Percentiles rank a stretch among this genome's conserved stretches.
Conservation (phyloP, 2,797 vertebrate genomes). For the Anabacerthia variegaticeps region DNA sequence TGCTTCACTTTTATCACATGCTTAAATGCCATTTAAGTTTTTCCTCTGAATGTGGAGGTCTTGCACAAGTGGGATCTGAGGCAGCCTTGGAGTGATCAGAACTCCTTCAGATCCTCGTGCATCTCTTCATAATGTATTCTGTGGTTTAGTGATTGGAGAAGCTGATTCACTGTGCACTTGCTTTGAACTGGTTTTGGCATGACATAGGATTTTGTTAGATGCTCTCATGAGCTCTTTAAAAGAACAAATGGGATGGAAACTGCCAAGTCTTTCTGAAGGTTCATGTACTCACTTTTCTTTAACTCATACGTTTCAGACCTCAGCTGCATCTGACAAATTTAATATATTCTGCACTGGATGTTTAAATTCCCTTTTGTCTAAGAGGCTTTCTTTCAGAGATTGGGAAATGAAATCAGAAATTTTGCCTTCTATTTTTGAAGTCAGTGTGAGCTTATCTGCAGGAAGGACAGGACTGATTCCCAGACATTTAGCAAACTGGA, state of each 20-base stretch:
- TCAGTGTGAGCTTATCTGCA: neutral
- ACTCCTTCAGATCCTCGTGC: constrained; percentile 7
- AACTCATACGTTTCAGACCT: neutral
- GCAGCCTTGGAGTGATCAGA: constrained; percentile 33
- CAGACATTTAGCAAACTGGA: neutral
- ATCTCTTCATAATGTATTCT: neutral
- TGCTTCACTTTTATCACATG: neutral
- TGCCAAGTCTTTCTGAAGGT: neutral
- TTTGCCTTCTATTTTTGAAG: neutral
- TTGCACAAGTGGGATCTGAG: neutral
- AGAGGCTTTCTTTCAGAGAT: neutral
- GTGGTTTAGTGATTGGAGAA: neutral
- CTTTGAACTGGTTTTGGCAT: neutral
- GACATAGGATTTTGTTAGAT: constrained; percentile 23
- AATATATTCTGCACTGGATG: neutral
- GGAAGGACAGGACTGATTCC: neutral
- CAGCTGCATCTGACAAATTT: neutral
- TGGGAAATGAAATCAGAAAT: neutral
- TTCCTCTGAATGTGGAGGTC: neutral
- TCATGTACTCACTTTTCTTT: neutral
- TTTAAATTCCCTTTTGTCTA: constrained; percentile 4
- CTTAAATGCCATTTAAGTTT: neutral
- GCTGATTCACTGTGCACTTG: neutral
- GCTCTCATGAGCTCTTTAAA: constrained; percentile 8
- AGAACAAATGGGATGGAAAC: constrained; percentile 8